Conservation (phyloP, 2,888 invertebrate genomes). For the Calliphora vomitoria region DNA sequence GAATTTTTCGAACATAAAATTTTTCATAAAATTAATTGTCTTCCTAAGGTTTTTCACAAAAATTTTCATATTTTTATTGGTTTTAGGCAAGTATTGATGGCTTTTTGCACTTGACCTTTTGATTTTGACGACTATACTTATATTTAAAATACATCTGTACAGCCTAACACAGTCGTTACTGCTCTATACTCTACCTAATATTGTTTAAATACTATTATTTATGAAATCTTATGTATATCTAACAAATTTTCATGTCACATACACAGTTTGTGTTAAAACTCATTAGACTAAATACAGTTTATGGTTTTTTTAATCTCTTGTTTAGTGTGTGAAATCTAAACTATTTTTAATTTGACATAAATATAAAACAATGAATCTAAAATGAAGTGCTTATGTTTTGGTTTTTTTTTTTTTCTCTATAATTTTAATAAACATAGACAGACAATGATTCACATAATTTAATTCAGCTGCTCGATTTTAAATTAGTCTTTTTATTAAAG, state of each 20-base stretch:
- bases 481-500: background rate
- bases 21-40: too few species aligned
- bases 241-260: background rate
- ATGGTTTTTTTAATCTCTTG: background rate
- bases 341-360: conserved; percentile 15
- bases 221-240: too few species aligned
- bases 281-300: background rate
- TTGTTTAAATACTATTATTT: too few species aligned
- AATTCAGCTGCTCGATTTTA: background rate
- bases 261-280: background rate
- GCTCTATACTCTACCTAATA: too few species aligned
- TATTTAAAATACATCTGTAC: too few species aligned
- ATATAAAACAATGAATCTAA: background rate
- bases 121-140: too few species aligned
- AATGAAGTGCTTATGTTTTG: background rate
- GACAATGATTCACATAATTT: background rate
- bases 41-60: too few species aligned
- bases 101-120: too few species aligned
- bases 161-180: too few species aligned
- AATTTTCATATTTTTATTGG: too few species aligned
- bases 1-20: too few species aligned
- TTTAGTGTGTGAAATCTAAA: background rate
- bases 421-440: background rate
- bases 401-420: background rate
- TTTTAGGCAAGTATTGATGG: too few species aligned